Percentiles rank a stretch among this genome's conserved stretches.
phyloP scores from a whole-genome alignment of 2,888 invertebrate genomes.

The Epicampocera succincta region DNA sequence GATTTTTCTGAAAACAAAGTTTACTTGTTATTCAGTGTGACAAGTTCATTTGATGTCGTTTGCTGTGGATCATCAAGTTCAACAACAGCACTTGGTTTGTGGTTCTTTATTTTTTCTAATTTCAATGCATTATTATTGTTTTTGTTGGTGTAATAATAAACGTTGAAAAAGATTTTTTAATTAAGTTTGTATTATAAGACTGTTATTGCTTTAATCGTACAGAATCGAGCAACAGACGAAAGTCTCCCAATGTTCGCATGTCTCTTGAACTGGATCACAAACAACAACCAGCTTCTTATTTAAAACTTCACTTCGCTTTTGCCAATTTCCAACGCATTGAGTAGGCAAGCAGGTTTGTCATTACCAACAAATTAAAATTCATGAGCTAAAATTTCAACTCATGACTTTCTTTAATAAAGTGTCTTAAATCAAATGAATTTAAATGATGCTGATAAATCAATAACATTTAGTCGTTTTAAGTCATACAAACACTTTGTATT shows the following conservation, averaged over 20 bases:
- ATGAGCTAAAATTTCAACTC: conserved; percentile 40
- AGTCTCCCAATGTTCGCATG: too few relatives aligned
- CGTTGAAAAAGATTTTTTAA: conserved; percentile 31
- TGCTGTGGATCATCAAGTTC: conserved; percentile 13
- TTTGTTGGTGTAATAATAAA: background rate
- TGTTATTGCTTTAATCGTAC: too few relatives aligned
- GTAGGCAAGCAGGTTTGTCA: background rate
- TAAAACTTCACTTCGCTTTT: too few relatives aligned
- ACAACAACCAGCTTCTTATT: too few relatives aligned
- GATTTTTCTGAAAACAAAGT: conserved; percentile 24
- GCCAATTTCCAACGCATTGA: background rate
- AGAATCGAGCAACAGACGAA: too few relatives aligned
- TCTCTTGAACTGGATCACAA: too few relatives aligned
- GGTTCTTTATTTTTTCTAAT: conserved; percentile 29
- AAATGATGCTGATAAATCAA: conserved; percentile 47
- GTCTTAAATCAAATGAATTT: conserved; percentile 21
- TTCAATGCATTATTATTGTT: background rate
- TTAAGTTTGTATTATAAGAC: conserved; percentile 26
- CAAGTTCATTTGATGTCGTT: conserved; percentile 61
- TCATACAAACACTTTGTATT: conserved; percentile 7
- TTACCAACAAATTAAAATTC: conserved; percentile 55
- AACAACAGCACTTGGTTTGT: conserved; percentile 36
- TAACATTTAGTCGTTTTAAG: conserved; percentile 27
- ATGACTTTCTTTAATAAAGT: conserved; percentile 42
- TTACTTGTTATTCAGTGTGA: conserved; percentile 50